Evolutionary conservation across 2,888 invertebrate genomes (phyloP), one percentile per base, ranked within the genome.

Genomic region (Acanthopleura granulata): DNA sequence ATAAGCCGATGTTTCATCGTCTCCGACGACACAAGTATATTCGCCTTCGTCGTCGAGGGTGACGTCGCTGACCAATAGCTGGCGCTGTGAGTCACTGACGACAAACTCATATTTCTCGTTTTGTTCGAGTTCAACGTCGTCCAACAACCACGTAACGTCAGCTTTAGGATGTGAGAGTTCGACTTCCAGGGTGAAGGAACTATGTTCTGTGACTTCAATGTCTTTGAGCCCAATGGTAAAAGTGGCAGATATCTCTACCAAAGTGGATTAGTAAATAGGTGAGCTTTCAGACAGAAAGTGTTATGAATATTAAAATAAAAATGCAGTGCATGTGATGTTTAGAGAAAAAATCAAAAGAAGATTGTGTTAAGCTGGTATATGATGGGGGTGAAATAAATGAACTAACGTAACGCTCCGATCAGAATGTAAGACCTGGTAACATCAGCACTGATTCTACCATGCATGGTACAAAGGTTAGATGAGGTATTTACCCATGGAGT

Each of bases 101-200:
- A 77, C 77, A 50, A 84, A 79, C 74, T 85, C 82, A 77, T 87
- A 77, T 25, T 85, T 76, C 73, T 85, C 86, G 61, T 81, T 81
- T 49, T 80, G 77, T n/a, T 71, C 49, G 40, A 89, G 81, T 51
- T 81, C 81, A 66, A 85, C 81, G 50, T 85, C 87, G 73, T 88
- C 84, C 74, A 85, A 78, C 80, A 79, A 84, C 93, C 93, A 90
- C 49, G 81, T 81, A 22, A 88, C 88, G 50, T 83, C 84, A 76
- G 84, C 83, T 79, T 84, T 82, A 14, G 87, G 86, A 75, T 87
- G 85, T 79, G 82, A 86, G 75, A 89, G 80, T 78, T 89, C 86
- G 9, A 71, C 71, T 16, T 40, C 50, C n/a, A 71, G 40, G 1
- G 40, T 49, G 49, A 71, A 71, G 18, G 40, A 49, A 22, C 22